Evolutionary conservation across 2,888 invertebrate species (phyloP), one percentile per base, ranked within the genome.

Genomic region (Ditylenchus weischeri): DNA sequence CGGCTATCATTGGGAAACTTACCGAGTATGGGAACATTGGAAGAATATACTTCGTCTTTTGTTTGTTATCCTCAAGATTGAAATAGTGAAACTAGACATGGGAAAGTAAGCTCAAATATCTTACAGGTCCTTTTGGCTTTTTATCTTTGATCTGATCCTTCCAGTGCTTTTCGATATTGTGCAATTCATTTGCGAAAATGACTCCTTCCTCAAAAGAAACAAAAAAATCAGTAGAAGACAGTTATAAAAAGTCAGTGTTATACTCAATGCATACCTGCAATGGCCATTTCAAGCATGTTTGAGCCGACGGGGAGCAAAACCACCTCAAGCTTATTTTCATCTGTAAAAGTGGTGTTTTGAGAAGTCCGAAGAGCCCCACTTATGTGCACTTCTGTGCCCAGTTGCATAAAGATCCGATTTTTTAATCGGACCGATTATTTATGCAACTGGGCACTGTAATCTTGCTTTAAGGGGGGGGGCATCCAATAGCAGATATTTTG

Each of bases 1-100:
- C 5, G 2, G 15, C 43, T 10, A 6, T 6, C 13, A 43, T 50
- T 50, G 18, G 6, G 50, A 5, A 4, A 2, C 13, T 54, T 54
- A 54, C 54, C 5, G 98, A 96, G 86, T 99, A 98, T 0, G 98
- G 98, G 85, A 98, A 96, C 96, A 96, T 96, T 2, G 95, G 91
- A 19, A 98, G 85, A 0, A 94, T 89, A 86, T 96, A 96, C 84
- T 69, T 70, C n/a, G 51, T 38, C 7, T 57, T 47, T n/a, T 47
- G 50, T 2, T 35, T 48, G 35, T 10, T 36, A 43, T 51, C 62
- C 19, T 54, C 2, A 36, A 57, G 11, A 10, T 18, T 11, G 19
- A 8, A 43, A 43, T 2, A 2, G 43, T 43, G 3, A 15, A 15
- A 60, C 7, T 21, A 38, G 19, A 60, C 36, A 21, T 7, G 11